A percentile compares a stretch with the other conserved stretches of the same genome.
Conservation (phyloP, 2,113 vertebrate species). For the Calidris pugnax region DNA sequence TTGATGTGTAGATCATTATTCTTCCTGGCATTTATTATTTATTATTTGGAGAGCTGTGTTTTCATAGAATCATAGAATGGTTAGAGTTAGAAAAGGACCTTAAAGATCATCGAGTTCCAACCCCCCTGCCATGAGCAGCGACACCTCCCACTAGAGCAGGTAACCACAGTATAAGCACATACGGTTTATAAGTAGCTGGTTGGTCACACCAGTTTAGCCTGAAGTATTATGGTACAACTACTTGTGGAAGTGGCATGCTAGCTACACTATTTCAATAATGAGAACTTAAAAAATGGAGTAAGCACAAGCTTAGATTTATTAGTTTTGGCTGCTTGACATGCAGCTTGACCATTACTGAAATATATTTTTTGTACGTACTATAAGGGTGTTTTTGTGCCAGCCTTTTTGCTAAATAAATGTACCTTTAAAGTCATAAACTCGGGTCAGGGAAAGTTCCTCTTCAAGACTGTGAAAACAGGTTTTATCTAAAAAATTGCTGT, state of each 20-base stretch:
- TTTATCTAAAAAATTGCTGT: slow-evolving; percentile 40
- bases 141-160: no score
- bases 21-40: neutral
- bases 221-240: neutral
- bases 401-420: slow-evolving; percentile 30
- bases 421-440: slow-evolving; percentile 14
- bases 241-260: neutral
- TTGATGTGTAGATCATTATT: neutral
- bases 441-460: slow-evolving; percentile 14
- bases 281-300: neutral
- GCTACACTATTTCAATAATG: neutral
- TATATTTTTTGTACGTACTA: neutral
- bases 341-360: neutral
- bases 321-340: neutral
- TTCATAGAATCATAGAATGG: neutral
- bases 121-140: no score
- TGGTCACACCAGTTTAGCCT: neutral
- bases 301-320: neutral
- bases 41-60: neutral
- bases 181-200: neutral
- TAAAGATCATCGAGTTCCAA: no score
- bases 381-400: neutral
- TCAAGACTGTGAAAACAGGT: neutral
- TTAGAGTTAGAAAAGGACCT: no score
- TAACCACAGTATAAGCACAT: neutral